phyloP scores from a whole-genome alignment of 1,140 invertebrate genomes.

The Cydia splendana region DNA sequence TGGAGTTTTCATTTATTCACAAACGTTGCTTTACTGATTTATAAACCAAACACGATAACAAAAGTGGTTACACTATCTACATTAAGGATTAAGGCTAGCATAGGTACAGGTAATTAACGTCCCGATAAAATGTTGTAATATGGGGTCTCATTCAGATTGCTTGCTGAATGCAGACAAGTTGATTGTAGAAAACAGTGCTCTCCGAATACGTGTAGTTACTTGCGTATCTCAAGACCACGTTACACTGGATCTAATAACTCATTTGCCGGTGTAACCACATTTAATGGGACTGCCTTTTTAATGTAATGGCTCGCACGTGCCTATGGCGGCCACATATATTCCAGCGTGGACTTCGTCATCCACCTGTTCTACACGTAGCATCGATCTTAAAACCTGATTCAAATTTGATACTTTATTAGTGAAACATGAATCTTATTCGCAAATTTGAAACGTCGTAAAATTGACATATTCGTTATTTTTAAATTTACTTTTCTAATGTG shows the following conservation, averaged over 20 bases:
- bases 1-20: not conserved
- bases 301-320: not conserved
- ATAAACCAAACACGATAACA: not conserved
- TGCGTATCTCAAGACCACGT: too few species aligned
- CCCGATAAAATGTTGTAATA: not conserved
- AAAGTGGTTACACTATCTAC: not conserved
- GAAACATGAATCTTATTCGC: slow-evolving; percentile 1
- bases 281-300: not conserved
- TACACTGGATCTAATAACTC: too few species aligned
- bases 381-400: not conserved
- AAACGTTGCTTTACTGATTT: not conserved
- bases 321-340: not conserved
- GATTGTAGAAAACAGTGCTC: too few species aligned
- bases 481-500: not conserved
- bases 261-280: too few species aligned
- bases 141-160: too few species aligned
- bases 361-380: not conserved
- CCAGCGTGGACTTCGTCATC: not conserved
- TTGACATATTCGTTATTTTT: not conserved
- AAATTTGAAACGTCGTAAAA: not conserved
- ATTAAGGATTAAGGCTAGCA: not conserved
- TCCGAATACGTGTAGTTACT: too few species aligned
- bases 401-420: not conserved
- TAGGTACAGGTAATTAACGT: not conserved
- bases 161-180: too few species aligned